Percentiles rank a stretch among this genome's conserved stretches.
These are phyloP conservation scores for Protophormia terraenovae DNA, from an alignment of 2,888 invertebrate species.

Conservation along the genomic window DNA sequence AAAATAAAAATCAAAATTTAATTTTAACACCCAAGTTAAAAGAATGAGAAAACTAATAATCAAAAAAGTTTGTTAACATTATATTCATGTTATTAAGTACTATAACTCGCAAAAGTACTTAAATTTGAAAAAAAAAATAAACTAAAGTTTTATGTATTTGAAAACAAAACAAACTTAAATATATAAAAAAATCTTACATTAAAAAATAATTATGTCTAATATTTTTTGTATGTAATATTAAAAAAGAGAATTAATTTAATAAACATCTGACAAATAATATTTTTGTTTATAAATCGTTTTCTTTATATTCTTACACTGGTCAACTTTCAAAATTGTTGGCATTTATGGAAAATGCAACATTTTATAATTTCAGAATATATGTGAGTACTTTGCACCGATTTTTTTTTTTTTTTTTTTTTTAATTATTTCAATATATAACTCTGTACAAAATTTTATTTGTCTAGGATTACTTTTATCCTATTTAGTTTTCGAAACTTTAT, in stretches of 20 bases:
- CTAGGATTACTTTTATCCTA: too few species aligned
- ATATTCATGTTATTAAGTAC: not conserved
- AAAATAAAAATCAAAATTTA: not conserved
- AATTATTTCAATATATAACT: too few species aligned
- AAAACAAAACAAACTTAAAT: not conserved
- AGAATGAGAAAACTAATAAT: not conserved
- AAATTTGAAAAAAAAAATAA: not conserved
- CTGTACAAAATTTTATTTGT: too few species aligned
- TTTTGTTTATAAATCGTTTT: too few species aligned
- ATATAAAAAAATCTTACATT: not conserved
- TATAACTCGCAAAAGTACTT: not conserved
- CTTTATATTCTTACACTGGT: too few species aligned
- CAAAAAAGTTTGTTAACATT: not conserved
- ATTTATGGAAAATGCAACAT: too few species aligned
- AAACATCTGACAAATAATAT: not conserved
- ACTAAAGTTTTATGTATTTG: not conserved
- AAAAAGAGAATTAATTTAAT: not conserved
- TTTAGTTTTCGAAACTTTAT: too few species aligned
- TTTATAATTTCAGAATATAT: too few species aligned
- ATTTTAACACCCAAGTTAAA: not conserved
- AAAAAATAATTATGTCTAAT: not conserved
- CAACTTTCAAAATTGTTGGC: too few species aligned
- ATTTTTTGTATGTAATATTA: slow-evolving; percentile 10
- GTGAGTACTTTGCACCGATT: too few species aligned
- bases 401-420: too few species aligned